Percentiles rank a stretch among this genome's conserved stretches.
Evolutionary conservation across 2,113 vertebrate species (phyloP).

Genomic region (Camarhynchus parvulus): DNA sequence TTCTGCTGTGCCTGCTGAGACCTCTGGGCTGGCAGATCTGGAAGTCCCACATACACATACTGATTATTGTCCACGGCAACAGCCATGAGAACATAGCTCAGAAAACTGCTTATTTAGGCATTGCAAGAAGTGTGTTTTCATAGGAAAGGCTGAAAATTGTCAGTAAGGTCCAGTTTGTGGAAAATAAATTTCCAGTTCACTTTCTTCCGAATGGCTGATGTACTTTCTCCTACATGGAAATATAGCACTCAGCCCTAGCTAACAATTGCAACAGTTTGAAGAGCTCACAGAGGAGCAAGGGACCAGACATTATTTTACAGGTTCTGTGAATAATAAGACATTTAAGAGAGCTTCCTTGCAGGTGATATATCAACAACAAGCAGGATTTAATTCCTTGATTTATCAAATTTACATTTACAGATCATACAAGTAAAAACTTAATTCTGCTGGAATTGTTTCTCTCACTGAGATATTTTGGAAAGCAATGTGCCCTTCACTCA

Average conservation of each 20-base stretch:
- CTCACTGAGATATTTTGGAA: neutral
- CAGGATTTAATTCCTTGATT: neutral
- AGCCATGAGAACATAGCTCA: neutral
- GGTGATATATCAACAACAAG: neutral
- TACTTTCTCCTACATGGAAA: neutral
- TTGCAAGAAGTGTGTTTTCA: neutral
- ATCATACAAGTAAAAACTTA: neutral
- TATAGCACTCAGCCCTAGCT: neutral
- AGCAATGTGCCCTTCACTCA: constrained; percentile 5
- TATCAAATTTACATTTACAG: neutral
- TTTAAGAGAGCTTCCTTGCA: neutral
- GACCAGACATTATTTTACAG: neutral
- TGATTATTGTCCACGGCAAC: neutral
- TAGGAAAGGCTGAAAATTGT: neutral
- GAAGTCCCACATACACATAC: neutral
- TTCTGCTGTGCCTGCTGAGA: neutral
- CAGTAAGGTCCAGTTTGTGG: neutral
- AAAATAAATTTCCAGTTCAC: neutral
- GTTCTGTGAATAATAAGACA: neutral
- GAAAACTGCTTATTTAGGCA: neutral
- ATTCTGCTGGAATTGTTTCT: neutral
- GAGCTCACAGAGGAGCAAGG: neutral
- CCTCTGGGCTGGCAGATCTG: neutral
- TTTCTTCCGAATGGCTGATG: neutral
- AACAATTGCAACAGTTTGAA: neutral